Evolutionary conservation across 2,888 invertebrate species (phyloP), one percentile per base, ranked within the genome.

Genomic region (Actias luna): DNA sequence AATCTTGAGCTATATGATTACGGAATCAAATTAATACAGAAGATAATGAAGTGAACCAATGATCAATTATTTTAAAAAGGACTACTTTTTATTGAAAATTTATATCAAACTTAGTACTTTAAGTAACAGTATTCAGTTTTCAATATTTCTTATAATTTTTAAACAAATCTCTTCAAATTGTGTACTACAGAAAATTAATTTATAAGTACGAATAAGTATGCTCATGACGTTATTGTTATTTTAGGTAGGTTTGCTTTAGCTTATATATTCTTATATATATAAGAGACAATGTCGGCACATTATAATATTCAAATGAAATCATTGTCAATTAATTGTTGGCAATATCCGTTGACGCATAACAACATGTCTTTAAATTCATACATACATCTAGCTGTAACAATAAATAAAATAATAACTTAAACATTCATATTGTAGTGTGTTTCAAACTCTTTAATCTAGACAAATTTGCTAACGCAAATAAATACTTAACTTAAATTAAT

Each of bases 301-400:
- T 66, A 68, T 70, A 69, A 61, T 64, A 69, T 69, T 70, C 71
- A 66, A 74, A 73, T 70, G 66, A 70, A 73, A 70, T 65, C 69
- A 64, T 68, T 70, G 68, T 68, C 67, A 69, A 69, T 68, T 60
- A 67, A 67, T 52, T 66, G 60, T 58, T 67, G 63, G 66, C 69
- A 69, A 75, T 71, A 64, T 67, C 64, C 63, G 70, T 52, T 77
- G 77, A 76, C 77, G 74, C 74, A 75, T 68, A 50, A 22, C 61
- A 55, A 55, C 52, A 33, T 59, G 70, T 68, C 67, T 55, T 55
- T 60, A 63, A 63, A 27, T 64, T 63, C 5, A 60, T 63, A 61
- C 60, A 62, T 58, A 62, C 27, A 14, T 59, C 57, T 57, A 58
- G 22, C 35, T 57, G 61, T 39, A 29, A 63, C 25, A n/a, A 62